These are phyloP conservation scores for Promerops cafer DNA, from an alignment of 2,113 vertebrate species.

Conservation along the genomic window DNA sequence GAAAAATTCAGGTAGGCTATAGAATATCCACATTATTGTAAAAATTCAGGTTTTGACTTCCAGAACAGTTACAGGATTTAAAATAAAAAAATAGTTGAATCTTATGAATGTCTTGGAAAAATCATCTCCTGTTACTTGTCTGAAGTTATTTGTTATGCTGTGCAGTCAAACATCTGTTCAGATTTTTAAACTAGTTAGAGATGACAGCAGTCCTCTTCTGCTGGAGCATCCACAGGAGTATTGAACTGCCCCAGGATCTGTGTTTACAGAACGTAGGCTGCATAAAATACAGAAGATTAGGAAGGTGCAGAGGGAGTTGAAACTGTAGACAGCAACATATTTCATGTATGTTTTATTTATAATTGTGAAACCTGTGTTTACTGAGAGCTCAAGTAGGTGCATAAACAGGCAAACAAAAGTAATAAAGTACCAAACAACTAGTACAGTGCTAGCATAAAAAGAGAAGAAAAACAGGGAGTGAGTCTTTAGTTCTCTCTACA, in stretches of 20 bases:
- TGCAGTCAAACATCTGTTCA: conserved; percentile 4
- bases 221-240: neutral
- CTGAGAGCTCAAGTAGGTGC: neutral
- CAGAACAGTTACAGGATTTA: neutral
- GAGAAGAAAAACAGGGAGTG: neutral
- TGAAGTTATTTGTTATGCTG: neutral
- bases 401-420: neutral
- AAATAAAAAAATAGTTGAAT: neutral
- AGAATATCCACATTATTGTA: neutral
- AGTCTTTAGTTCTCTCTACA: neutral
- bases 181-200: conserved; percentile 11
- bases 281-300: neutral
- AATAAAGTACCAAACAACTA: neutral
- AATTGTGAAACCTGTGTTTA: neutral
- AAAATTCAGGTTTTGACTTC: neutral
- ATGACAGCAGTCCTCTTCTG: neutral
- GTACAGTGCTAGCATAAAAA: neutral
- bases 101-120: neutral
- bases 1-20: neutral
- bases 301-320: neutral
- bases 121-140: neutral
- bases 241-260: neutral
- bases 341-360: conserved; percentile 6
- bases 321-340: neutral
- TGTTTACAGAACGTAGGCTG: neutral